Base-by-base conservation (phyloP, 2,113 vertebrate genomes). In the Elanoides forficatus region DNA sequence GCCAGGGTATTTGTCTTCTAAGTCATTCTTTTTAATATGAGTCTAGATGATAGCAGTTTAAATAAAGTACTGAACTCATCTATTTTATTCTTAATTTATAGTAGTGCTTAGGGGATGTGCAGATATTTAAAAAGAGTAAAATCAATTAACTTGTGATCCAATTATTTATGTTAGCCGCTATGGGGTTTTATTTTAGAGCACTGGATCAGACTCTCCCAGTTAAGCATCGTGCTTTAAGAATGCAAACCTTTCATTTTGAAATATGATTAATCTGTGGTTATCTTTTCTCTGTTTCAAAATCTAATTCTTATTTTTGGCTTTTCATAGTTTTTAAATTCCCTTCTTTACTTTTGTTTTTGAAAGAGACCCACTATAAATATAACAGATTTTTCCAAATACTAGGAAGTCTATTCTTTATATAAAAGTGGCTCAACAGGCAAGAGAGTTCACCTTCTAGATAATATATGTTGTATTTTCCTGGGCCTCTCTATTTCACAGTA, bases 71-170 rank as follows among this genome's bases (percentile, higher is more conserved):
- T 93, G 93, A 96, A 82, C 86, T 97, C 73, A 90, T 95, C 90
- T 90, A 65, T 92, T 98, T 97, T 94, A 82, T 94, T 90, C 96
- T 96, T 95, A 94, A 95, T 97, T 96, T 92, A 97, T 88, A 86
- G 60, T 12, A 66, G 84, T 86, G 84, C 96, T 97, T 96, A 82
- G 81, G 97, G 97, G 90, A 94, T 86, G 74, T 88, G 85, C n/a
- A 84, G 93, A 94, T 96, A 98, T 96, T 98, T 96, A 96, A 97
- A 95, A 95, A 36, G 71, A 84, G 60, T 50, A 76, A 96, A 97
- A 97, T 97, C 97, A 98, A 98, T 98, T 97, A 98, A 96, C 76
- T 95, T 88, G 36, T 58, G 74, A 97, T 97, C 97, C 95, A 97
- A 91, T 97, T 96, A 97, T 97, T 95, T 89, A 32, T 92, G 86